Percentiles rank a stretch among this genome's conserved stretches.
Evolutionary conservation across 2,113 vertebrate species (phyloP).

Genomic region (Ursus arctos): DNA sequence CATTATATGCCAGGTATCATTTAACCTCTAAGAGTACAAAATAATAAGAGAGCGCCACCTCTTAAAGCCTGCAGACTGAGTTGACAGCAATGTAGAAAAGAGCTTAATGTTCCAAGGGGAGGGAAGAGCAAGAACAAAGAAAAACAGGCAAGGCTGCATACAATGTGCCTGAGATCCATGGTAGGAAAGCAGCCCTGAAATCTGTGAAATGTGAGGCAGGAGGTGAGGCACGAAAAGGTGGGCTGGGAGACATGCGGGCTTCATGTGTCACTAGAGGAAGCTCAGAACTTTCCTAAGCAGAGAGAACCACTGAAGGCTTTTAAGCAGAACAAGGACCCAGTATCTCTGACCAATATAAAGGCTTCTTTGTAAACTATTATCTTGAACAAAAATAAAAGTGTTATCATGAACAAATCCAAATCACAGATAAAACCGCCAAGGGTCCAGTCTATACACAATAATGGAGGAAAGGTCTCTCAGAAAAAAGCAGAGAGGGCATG

Average conservation of each 20-base stretch:
- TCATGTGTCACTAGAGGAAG: neutral
- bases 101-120: neutral
- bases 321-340: neutral
- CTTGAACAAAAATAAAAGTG: neutral
- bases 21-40: neutral
- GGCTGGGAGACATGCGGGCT: rapidly evolving
- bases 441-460: neutral
- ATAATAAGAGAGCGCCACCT: neutral
- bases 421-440: neutral
- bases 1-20: no score
- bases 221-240: neutral
- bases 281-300: neutral
- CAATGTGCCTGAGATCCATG: neutral
- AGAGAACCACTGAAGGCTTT: neutral
- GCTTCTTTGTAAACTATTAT: neutral
- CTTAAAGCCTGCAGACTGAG: neutral
- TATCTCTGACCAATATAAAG: neutral
- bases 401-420: neutral
- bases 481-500: neutral
- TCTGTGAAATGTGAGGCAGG: neutral
- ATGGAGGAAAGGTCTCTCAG: neutral
- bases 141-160: neutral
- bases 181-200: neutral
- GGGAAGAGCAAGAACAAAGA: neutral
- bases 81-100: neutral